phyloP scores from a whole-genome alignment of 2,113 vertebrate species.

The Poeciliopsis occidentalis region DNA sequence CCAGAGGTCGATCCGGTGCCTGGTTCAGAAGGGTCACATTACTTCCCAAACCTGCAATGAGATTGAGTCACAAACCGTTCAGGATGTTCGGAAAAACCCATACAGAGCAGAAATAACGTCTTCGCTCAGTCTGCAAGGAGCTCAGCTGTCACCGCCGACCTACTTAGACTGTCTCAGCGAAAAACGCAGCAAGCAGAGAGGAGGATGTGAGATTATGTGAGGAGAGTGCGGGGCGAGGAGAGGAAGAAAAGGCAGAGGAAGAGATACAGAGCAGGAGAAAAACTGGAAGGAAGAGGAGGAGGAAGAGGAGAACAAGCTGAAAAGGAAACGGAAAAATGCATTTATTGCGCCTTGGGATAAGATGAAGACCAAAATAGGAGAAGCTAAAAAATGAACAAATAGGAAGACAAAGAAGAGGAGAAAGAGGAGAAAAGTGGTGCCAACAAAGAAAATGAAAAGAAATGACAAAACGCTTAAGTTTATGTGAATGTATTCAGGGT shows the following conservation, averaged over 20 bases:
- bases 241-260: neutral
- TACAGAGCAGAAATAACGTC: constrained; percentile 62
- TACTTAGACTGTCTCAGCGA: constrained; percentile 59
- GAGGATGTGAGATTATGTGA: constrained; percentile 38
- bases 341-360: neutral
- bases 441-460: neutral
- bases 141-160: constrained; percentile 70
- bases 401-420: neutral
- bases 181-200: constrained; percentile 28
- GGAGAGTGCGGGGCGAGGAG: constrained; percentile 2
- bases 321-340: neutral
- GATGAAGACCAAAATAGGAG: neutral
- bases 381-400: neutral
- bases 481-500: neutral
- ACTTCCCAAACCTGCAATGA: neutral
- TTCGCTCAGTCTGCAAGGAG: constrained; percentile 55
- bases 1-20: neutral
- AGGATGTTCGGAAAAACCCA: constrained; percentile 47
- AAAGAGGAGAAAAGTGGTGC: neutral
- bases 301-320: neutral
- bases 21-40: neutral
- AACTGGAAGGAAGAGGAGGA: neutral
- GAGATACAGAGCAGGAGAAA: neutral
- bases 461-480: neutral
- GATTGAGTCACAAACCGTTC: constrained; percentile 17